phyloP scores from a whole-genome alignment of 1,140 invertebrate genomes.

The Drosophila orena region DNA sequence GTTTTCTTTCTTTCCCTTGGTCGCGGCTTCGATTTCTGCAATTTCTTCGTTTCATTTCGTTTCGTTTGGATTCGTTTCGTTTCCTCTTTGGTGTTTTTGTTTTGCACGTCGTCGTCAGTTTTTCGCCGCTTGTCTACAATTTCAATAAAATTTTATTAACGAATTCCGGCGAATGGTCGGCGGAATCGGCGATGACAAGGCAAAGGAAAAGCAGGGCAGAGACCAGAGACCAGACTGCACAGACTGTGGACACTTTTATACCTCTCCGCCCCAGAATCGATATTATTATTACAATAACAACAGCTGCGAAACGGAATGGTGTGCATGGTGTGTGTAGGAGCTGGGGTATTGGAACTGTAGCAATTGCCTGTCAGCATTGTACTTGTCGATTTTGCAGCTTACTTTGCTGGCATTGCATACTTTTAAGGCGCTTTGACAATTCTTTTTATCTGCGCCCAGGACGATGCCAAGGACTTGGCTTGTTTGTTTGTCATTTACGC shows the following conservation, averaged over 20 bases:
- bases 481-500: constrained; percentile 83
- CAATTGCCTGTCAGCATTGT: constrained; percentile 84
- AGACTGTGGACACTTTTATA: constrained; percentile 63
- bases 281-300: constrained; percentile 83
- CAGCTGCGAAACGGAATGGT: constrained; percentile 9
- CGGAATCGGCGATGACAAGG: constrained; percentile 72
- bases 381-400: constrained; percentile 83
- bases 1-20: constrained; percentile 68
- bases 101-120: constrained; percentile 81
- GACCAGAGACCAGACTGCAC: constrained; percentile 42
- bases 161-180: constrained; percentile 83
- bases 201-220: constrained; percentile 40
- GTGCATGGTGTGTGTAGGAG: not conserved
- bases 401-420: constrained; percentile 83
- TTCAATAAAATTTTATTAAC: constrained; percentile 85
- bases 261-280: constrained; percentile 69
- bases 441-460: constrained; percentile 82
- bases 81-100: constrained; percentile 62
- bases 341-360: constrained; percentile 47
- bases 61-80: constrained; percentile 30
- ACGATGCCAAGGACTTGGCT: constrained; percentile 70
- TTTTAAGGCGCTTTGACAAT: constrained; percentile 84
- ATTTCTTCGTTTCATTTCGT: constrained; percentile 45
- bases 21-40: constrained; percentile 71
- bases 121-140: constrained; percentile 85